Percentiles rank a stretch among this genome's conserved stretches.
Evolutionary conservation across 2,888 invertebrate species (phyloP).

Genomic region (Agonopterix arenella): DNA sequence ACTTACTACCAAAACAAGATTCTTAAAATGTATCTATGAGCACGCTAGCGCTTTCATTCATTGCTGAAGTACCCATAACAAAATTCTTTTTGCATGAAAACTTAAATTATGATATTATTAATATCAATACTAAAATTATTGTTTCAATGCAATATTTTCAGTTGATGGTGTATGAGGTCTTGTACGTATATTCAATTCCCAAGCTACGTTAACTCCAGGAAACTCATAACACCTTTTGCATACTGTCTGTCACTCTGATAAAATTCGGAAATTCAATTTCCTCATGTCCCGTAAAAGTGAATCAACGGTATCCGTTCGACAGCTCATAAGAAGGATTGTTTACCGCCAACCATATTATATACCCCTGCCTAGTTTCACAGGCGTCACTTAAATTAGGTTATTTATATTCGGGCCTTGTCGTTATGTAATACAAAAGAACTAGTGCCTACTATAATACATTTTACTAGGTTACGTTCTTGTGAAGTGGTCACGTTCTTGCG

Average conservation of each 20-base stretch:
- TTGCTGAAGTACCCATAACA: too few relatives aligned
- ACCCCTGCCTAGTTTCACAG: conserved; percentile 9
- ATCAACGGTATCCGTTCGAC: conserved; percentile 38
- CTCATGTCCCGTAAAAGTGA: conserved; percentile 29
- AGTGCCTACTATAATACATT: too few relatives aligned
- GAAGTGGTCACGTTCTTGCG: conserved; percentile 4
- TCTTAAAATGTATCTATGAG: too few relatives aligned
- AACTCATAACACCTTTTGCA: background rate
- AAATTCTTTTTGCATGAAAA: too few relatives aligned
- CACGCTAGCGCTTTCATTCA: too few relatives aligned
- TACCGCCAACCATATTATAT: conserved; percentile 25
- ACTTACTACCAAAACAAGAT: too few relatives aligned
- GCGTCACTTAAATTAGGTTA: conserved; percentile 24
- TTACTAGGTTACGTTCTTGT: background rate
- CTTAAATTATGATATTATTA: too few relatives aligned
- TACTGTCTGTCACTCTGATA: conserved; percentile 17
- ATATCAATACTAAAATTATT: too few relatives aligned
- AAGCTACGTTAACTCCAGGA: too few relatives aligned
- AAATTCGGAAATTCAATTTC: conserved; percentile 42
- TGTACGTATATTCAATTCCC: too few relatives aligned
- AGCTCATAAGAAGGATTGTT: conserved; percentile 38
- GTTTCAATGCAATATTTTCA: too few relatives aligned
- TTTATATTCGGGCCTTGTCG: conserved; percentile 21
- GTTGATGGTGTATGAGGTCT: too few relatives aligned
- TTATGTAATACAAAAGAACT: background rate